Percentiles rank a stretch among this genome's conserved stretches.
Evolutionary conservation across 2,888 invertebrate species (phyloP).

Genomic region (Tenthredo scrophulariae): DNA sequence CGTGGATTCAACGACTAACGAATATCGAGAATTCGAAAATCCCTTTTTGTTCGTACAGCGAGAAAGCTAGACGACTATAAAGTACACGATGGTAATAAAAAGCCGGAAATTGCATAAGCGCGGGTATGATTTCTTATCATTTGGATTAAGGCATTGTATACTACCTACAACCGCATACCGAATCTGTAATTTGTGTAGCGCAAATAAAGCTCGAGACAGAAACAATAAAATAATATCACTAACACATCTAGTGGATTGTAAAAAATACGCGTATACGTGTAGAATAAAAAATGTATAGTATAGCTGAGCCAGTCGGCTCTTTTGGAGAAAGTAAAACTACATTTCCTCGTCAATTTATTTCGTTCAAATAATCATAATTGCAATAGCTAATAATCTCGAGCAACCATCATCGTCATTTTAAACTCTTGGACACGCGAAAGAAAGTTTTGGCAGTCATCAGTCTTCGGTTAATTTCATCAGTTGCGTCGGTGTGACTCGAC

Average conservation of each 20-base stretch:
- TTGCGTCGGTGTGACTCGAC: background rate
- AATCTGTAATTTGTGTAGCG: background rate
- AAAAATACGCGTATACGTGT: conserved; percentile 4
- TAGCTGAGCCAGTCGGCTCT: background rate
- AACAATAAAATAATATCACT: background rate
- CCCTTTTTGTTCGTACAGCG: background rate
- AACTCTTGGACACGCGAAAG: conserved; percentile 15
- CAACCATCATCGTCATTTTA: background rate
- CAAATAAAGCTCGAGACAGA: background rate
- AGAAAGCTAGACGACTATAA: conserved; percentile 14
- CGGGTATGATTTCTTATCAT: conserved; percentile 12
- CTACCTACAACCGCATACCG: conserved; percentile 1
- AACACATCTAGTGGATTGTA: background rate
- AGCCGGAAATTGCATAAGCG: conserved; percentile 15
- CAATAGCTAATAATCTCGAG: conserved; percentile 43
- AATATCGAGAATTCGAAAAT: conserved; percentile 19
- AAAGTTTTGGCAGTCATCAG: conserved; percentile 39
- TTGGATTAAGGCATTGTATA: background rate
- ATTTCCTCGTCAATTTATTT: conserved; percentile 13
- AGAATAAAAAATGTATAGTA: background rate
- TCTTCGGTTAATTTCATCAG: background rate
- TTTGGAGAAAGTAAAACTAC: conserved; percentile 28
- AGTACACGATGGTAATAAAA: background rate
- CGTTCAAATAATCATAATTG: conserved; percentile 43
- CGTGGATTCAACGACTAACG: conserved; percentile 5